Evolutionary conservation across 2,888 invertebrate species (phyloP).

Genomic region (Baccha elongata): DNA sequence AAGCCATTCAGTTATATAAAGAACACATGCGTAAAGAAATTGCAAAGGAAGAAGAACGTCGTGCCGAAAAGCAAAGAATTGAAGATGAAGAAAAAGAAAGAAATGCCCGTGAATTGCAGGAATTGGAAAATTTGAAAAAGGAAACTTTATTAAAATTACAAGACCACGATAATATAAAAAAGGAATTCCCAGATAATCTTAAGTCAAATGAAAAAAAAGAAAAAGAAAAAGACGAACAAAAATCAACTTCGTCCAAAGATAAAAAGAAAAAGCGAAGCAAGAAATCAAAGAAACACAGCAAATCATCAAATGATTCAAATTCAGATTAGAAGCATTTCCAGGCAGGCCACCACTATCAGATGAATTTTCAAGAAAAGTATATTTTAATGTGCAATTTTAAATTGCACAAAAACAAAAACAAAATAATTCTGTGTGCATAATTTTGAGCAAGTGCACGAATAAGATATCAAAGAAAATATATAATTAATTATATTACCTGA

Average conservation of each 20-base stretch:
- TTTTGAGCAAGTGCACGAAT: slow-evolving; percentile 48
- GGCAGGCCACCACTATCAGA: background rate
- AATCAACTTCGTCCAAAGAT: slow-evolving; percentile 70
- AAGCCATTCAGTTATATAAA: slow-evolving; percentile 84
- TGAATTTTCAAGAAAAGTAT: background rate
- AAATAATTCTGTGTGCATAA: slow-evolving; percentile 47
- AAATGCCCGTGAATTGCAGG: slow-evolving; percentile 79
- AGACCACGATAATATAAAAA: slow-evolving; percentile 78
- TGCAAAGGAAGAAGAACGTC: slow-evolving; percentile 84
- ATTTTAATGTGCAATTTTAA: slow-evolving; percentile 45
- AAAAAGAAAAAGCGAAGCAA: slow-evolving; percentile 80
- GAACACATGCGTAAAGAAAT: slow-evolving; percentile 85
- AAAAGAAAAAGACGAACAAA: slow-evolving; percentile 72
- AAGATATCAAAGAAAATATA: slow-evolving; percentile 25
- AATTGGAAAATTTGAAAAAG: slow-evolving; percentile 80
- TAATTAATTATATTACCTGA: slow-evolving; percentile 6
- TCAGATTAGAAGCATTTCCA: slow-evolving; percentile 75
- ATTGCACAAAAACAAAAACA: slow-evolving; percentile 26
- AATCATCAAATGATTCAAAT: slow-evolving; percentile 78
- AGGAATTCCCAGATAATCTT: slow-evolving; percentile 73
- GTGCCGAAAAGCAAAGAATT: slow-evolving; percentile 82
- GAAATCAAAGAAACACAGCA: slow-evolving; percentile 80
- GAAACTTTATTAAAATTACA: slow-evolving; percentile 81
- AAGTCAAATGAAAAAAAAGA: slow-evolving; percentile 60
- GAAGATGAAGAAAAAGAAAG: slow-evolving; percentile 81